Percentiles rank a stretch among this genome's conserved stretches.
phyloP scores from a whole-genome alignment of 2,888 invertebrate genomes.

The Diadegma fenestrale region DNA sequence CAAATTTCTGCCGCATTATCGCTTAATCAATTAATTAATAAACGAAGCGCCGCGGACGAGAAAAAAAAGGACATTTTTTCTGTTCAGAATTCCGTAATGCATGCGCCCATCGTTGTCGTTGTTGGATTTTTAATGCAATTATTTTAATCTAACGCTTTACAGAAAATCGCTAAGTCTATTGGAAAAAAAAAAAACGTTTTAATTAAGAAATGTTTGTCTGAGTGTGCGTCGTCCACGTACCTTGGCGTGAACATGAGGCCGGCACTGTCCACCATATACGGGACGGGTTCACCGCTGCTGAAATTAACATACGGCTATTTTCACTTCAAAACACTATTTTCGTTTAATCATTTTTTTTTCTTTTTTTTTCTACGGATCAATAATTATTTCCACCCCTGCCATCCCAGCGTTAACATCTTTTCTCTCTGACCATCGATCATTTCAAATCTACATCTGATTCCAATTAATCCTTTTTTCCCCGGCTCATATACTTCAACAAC shows the following conservation, averaged over 20 bases:
- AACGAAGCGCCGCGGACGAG: neutral
- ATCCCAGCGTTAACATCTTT: conserved; percentile 31
- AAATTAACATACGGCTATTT: conserved; percentile 79
- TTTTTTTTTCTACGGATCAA: conserved; percentile 37
- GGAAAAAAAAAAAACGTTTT: neutral
- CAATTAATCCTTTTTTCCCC: conserved; percentile 3
- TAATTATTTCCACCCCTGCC: conserved; percentile 58
- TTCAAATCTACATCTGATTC: conserved; percentile 17
- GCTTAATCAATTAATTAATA: neutral
- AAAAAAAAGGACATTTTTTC: neutral
- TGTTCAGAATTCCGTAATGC: neutral
- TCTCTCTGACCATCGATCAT: conserved; percentile 12
- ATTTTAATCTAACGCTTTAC: neutral
- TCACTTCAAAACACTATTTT: conserved; percentile 77
- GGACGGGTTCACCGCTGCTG: conserved; percentile 84
- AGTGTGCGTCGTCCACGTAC: conserved; percentile 84
- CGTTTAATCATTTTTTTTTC: conserved; percentile 12
- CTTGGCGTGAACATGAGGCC: conserved; percentile 86
- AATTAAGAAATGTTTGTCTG: conserved; percentile 58
- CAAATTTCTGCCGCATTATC: neutral
- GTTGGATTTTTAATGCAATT: neutral
- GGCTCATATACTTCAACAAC: neutral
- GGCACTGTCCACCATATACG: conserved; percentile 86
- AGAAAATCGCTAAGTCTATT: neutral
- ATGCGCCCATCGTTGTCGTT: neutral